A percentile compares a stretch with the other conserved stretches of the same genome.
phyloP scores from a whole-genome alignment of 2,888 invertebrate genomes.

The Drepana falcataria region DNA sequence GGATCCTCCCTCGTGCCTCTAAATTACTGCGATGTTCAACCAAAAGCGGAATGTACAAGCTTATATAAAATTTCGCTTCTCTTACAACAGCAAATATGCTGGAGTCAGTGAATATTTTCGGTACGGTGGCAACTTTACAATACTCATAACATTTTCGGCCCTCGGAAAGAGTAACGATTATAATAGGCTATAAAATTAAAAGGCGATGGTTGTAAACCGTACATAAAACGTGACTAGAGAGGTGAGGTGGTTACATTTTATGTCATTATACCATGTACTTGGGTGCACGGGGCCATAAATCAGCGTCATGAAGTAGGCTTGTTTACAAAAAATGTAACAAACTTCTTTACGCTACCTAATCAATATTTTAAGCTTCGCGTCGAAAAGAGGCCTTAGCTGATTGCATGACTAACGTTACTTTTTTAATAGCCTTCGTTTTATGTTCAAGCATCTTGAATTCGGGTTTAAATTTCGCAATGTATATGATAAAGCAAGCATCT shows the following conservation, averaged over 20 bases:
- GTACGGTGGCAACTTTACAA: constrained; percentile 9
- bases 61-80: constrained; percentile 36
- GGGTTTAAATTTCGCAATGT: neutral
- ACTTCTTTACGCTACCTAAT: too few relatives aligned
- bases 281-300: neutral
- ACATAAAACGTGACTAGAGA: constrained; percentile 23
- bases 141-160: constrained; percentile 8
- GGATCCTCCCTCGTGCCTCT: constrained; percentile 33
- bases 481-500: neutral
- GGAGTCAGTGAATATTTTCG: constrained; percentile 4
- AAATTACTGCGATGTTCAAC: constrained; percentile 35
- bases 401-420: too few relatives aligned
- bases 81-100: constrained; percentile 18
- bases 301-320: neutral
- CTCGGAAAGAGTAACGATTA: constrained; percentile 21
- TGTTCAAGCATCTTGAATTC: too few relatives aligned
- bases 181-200: constrained; percentile 40
- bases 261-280: constrained; percentile 5
- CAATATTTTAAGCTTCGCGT: neutral
- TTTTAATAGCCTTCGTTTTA: too few relatives aligned
- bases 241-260: constrained; percentile 20
- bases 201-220: constrained; percentile 34
- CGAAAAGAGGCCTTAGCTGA: neutral
- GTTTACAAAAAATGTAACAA: neutral
- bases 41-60: constrained; percentile 32